A percentile compares a stretch with the other conserved stretches of the same genome.
Conservation (phyloP, 2,113 vertebrate species). For the Psophia crepitans region DNA sequence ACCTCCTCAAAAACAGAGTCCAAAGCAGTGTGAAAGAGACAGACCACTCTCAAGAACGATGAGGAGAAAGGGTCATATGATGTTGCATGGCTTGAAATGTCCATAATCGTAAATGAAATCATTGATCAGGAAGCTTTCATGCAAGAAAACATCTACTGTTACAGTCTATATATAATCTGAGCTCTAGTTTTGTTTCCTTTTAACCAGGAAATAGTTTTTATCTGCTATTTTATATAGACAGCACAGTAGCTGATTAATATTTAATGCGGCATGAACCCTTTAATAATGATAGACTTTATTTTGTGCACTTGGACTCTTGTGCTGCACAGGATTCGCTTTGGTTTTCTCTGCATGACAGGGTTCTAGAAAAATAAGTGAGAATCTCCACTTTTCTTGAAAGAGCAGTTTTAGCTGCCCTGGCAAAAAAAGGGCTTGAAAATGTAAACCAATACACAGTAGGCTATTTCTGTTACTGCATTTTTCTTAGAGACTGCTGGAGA, state of each 20-base stretch:
- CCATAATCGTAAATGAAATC: neutral
- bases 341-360: neutral
- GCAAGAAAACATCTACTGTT: neutral
- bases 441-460: neutral
- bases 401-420: neutral
- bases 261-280: neutral
- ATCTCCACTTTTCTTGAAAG: neutral
- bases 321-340: neutral
- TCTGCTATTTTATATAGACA: neutral
- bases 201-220: neutral
- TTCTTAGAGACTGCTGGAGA: neutral
- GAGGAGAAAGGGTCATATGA: neutral
- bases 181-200: neutral
- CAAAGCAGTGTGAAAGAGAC: neutral
- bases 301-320: neutral
- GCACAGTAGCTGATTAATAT: neutral
- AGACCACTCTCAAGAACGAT: neutral
- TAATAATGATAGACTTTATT: neutral
- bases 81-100: neutral
- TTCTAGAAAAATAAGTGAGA: neutral
- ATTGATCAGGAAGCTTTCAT: neutral
- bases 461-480: neutral
- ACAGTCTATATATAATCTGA: neutral
- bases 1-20: neutral
- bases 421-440: neutral